Evolutionary conservation across 2,888 invertebrate genomes (phyloP).

Genomic region (Gastrophysa polygoni): DNA sequence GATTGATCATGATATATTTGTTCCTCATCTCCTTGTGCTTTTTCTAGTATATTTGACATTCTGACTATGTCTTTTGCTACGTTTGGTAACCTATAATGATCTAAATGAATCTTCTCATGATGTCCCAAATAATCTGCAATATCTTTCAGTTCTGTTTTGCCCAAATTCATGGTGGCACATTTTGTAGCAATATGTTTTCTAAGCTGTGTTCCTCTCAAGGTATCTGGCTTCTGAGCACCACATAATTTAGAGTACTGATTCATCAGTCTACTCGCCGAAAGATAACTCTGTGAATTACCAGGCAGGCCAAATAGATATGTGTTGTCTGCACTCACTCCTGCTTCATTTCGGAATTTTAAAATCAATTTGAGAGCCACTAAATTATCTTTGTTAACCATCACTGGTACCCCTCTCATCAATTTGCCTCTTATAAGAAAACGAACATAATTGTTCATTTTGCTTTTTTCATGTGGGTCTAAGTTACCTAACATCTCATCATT

Average conservation of each 20-base stretch:
- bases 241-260: not conserved
- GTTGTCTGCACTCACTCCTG: constrained; percentile 1
- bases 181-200: constrained; percentile 17
- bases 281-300: too few relatives aligned
- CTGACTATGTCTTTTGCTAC: constrained; percentile 39
- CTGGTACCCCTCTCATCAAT: not conserved
- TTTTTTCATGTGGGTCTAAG: too few relatives aligned
- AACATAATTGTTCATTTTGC: constrained; percentile 22
- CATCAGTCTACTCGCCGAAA: constrained; percentile 11
- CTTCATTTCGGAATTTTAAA: constrained; percentile 1
- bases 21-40: constrained; percentile 26
- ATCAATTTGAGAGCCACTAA: constrained; percentile 4
- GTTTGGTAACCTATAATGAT: constrained; percentile 38
- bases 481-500: constrained; percentile 29
- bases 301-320: constrained; percentile 17
- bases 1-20: too few relatives aligned
- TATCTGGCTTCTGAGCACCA: constrained; percentile 14
- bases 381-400: constrained; percentile 4
- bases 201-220: constrained; percentile 14
- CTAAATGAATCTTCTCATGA: constrained; percentile 43
- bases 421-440: too few relatives aligned
- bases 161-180: constrained; percentile 17
- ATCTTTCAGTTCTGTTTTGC: constrained; percentile 29
- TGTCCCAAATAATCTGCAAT: too few relatives aligned
- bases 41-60: constrained; percentile 36